phyloP scores from a whole-genome alignment of 2,888 invertebrate genomes.

The Catonia carolina region DNA sequence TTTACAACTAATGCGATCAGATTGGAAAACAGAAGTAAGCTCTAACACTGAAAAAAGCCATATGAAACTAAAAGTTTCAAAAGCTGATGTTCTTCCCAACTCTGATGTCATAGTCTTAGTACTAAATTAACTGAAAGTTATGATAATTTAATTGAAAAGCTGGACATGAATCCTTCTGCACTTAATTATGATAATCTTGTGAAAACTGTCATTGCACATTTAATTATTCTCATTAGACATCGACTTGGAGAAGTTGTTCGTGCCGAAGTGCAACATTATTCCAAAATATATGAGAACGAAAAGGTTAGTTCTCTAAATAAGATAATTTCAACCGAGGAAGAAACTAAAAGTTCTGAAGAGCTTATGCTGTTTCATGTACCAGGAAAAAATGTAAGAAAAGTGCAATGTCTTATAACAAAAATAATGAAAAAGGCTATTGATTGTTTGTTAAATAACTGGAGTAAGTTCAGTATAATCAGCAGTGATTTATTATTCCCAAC shows the following conservation, averaged over 20 bases:
- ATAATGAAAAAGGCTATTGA: slow-evolving; percentile 5
- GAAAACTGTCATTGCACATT: slow-evolving; percentile 3
- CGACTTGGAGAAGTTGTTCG: slow-evolving; percentile 11
- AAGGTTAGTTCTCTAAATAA: not conserved
- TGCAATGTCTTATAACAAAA: slow-evolving; percentile 3
- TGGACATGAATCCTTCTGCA: not conserved
- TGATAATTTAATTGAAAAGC: not conserved
- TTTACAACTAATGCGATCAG: slow-evolving; percentile 4
- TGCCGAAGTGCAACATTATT: not conserved
- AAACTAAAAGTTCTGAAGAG: not conserved
- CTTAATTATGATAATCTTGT: slow-evolving; percentile 4
- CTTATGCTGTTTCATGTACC: slow-evolving; percentile 14
- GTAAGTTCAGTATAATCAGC: not conserved
- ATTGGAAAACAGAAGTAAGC: slow-evolving; percentile 7
- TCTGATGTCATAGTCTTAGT: not conserved
- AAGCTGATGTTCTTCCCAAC: slow-evolving; percentile 1
- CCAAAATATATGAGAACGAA: not conserved
- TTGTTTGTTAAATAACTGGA: not conserved
- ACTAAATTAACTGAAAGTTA: slow-evolving; percentile 5
- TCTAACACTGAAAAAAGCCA: slow-evolving; percentile 11
- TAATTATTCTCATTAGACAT: slow-evolving; percentile 5
- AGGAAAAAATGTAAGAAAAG: slow-evolving; percentile 14
- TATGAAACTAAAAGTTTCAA: not conserved
- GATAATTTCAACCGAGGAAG: not conserved
- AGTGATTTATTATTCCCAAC: not conserved